Conservation (phyloP, 2,888 invertebrate species). For the Caprella mutica region DNA sequence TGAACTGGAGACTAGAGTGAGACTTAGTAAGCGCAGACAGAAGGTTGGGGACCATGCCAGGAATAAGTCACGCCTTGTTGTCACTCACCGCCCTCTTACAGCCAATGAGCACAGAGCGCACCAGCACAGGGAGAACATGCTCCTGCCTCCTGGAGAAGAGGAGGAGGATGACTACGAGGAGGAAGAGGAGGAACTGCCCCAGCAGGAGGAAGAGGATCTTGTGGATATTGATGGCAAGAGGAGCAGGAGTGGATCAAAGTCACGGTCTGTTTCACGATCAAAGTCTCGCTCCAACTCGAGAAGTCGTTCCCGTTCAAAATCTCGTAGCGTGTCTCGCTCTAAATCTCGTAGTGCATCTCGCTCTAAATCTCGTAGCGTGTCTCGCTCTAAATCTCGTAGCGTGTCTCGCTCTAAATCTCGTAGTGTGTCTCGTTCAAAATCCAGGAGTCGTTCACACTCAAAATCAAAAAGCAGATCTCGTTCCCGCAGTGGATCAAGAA, state of each 20-base stretch:
- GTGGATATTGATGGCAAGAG: constrained; percentile 11
- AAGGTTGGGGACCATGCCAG: constrained; percentile 53
- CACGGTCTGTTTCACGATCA: too few relatives aligned
- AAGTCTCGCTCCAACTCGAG: neutral
- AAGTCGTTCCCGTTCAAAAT: too few relatives aligned
- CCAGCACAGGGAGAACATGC: constrained; percentile 67
- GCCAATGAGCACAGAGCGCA: constrained; percentile 77
- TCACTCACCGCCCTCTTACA: constrained; percentile 76
- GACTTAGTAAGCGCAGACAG: constrained; percentile 81
- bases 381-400: too few relatives aligned
- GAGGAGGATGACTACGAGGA: constrained; percentile 51
- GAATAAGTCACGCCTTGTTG: constrained; percentile 69
- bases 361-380: too few relatives aligned
- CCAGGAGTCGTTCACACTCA: too few relatives aligned
- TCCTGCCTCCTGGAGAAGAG: constrained; percentile 69
- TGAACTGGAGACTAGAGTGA: constrained; percentile 87
- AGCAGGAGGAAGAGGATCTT: constrained; percentile 35
- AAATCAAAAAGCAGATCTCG: too few relatives aligned
- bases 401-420: too few relatives aligned
- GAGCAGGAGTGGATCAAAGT: constrained; percentile 13
- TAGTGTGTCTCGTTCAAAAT: too few relatives aligned
- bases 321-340: too few relatives aligned
- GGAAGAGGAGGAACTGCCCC: constrained; percentile 36
- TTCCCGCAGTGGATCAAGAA: too few relatives aligned
- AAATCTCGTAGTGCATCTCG: too few relatives aligned